Evolutionary conservation across 2,113 vertebrate genomes (phyloP).

Genomic region (Pimephales promelas): DNA sequence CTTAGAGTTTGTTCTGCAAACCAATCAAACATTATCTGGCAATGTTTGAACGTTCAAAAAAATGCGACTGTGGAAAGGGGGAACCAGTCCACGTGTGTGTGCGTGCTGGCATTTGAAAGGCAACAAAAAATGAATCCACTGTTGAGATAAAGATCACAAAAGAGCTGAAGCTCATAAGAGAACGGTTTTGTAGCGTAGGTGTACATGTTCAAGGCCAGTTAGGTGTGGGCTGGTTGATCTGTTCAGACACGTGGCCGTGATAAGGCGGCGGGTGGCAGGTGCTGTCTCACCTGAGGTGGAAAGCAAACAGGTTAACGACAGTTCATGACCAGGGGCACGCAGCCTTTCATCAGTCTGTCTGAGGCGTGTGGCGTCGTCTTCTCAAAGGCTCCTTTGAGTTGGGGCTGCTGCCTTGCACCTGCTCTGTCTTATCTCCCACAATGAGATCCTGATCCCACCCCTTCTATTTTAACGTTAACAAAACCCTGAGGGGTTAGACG

Average conservation of each 20-base stretch:
- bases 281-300: constrained; percentile 73
- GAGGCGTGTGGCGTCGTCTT: constrained; percentile 39
- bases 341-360: constrained; percentile 62
- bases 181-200: constrained; percentile 18
- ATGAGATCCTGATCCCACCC: constrained; percentile 62
- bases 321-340: constrained; percentile 50
- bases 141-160: constrained; percentile 47
- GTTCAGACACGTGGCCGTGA: constrained; percentile 71
- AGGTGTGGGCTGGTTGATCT: constrained; percentile 54
- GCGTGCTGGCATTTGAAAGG: constrained; percentile 14
- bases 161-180: constrained; percentile 20
- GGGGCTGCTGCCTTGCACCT: constrained; percentile 68
- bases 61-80: constrained; percentile 9
- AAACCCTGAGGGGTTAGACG: constrained; percentile 42
- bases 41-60: constrained; percentile 36
- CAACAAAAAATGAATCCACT: background rate
- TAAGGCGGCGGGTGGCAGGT: constrained; percentile 72
- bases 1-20: constrained; percentile 76
- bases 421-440: constrained; percentile 66
- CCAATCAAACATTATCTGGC: constrained; percentile 56
- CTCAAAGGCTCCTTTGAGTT: constrained; percentile 31
- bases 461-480: constrained; percentile 56
- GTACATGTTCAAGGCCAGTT: constrained; percentile 24
- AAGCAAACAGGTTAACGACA: constrained; percentile 66
- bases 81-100: background rate